Evolutionary conservation across 2,797 vertebrate species (phyloP).

Genomic region (Pangasius mekongensis): DNA sequence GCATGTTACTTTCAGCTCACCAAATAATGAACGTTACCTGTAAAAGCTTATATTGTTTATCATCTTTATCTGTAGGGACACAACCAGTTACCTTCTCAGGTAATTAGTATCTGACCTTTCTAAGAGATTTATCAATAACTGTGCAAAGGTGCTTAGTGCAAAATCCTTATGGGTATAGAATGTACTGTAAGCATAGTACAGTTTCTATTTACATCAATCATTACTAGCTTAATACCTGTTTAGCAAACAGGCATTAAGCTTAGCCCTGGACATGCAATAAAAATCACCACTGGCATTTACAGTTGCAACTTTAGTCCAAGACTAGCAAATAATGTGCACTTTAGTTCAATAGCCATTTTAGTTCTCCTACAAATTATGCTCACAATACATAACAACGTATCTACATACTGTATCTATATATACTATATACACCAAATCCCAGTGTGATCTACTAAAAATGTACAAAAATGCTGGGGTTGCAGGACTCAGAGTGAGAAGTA

Average conservation of each 20-base stretch:
- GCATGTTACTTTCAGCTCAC: background rate
- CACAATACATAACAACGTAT: background rate
- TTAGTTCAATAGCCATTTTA: background rate
- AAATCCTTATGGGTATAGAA: background rate
- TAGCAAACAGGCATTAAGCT: background rate
- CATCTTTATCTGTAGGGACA: background rate
- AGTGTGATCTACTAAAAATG: conserved; percentile 9
- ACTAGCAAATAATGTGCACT: background rate
- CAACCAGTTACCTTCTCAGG: background rate
- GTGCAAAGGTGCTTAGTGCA: background rate
- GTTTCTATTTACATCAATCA: conserved; percentile 19
- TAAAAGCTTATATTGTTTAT: background rate
- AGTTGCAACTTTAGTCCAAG: background rate
- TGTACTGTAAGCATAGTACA: too few species aligned
- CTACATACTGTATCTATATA: background rate
- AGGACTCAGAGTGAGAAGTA: conserved; percentile 11
- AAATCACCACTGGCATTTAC: background rate
- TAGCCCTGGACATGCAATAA: background rate
- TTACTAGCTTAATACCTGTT: background rate
- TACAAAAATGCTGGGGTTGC: conserved; percentile 5
- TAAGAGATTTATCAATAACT: background rate
- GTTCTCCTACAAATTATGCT: background rate
- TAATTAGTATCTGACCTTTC: conserved; percentile 7
- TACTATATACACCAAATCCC: background rate
- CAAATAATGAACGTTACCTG: background rate